Percentiles rank a stretch among this genome's conserved stretches.
Conservation (phyloP, 2,797 vertebrate genomes). For the Rallus crepitans region DNA sequence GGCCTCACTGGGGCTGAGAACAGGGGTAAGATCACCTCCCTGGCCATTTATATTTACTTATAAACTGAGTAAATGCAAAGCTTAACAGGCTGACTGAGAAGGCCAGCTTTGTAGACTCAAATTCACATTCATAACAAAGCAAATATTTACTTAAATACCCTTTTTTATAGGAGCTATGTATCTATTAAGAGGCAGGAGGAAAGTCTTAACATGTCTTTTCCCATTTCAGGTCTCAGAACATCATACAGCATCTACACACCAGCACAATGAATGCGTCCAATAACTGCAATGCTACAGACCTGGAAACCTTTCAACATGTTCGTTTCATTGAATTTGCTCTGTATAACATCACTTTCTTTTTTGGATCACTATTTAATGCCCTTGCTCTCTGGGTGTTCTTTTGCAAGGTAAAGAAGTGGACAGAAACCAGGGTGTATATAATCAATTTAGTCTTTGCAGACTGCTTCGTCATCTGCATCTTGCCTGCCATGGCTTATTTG, state of each 20-base stretch:
- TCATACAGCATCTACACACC: background rate
- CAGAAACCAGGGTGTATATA: slow-evolving; percentile 67
- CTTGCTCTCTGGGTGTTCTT: slow-evolving; percentile 70
- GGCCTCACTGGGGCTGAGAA: too few relatives aligned
- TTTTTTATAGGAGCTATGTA: background rate
- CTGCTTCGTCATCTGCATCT: slow-evolving; percentile 78
- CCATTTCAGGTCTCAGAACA: slow-evolving; percentile 18
- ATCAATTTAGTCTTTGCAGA: slow-evolving; percentile 67
- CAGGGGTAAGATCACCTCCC: too few relatives aligned
- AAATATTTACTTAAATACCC: background rate
- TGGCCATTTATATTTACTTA: background rate
- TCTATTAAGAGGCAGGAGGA: background rate
- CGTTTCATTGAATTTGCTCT: background rate
- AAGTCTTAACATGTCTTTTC: background rate
- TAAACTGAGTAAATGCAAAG: background rate
- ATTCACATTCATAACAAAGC: background rate
- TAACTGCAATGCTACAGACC: background rate
- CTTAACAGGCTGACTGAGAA: background rate
- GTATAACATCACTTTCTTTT: slow-evolving; percentile 45
- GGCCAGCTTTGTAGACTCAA: background rate
- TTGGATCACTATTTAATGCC: slow-evolving; percentile 53
- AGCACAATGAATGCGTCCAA: slow-evolving; percentile 18
- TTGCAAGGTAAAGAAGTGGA: slow-evolving; percentile 64
- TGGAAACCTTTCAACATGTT: background rate
- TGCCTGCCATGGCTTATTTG: slow-evolving; percentile 79